These are phyloP conservation scores for Peromyscus eremicus DNA, from an alignment of 2,797 vertebrate genomes.

Conservation along the genomic window DNA sequence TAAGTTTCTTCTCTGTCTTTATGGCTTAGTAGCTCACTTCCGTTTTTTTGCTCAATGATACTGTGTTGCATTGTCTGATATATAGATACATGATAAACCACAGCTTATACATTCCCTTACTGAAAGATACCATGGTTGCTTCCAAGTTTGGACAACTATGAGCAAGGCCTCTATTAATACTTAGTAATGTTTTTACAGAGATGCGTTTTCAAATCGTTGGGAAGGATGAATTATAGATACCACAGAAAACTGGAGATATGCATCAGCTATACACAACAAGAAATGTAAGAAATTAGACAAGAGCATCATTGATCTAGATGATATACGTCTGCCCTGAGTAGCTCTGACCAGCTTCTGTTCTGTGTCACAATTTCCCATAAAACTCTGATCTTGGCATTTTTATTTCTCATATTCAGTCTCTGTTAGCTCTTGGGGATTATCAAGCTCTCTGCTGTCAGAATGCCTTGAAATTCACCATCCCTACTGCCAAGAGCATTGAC, in stretches of 20 bases:
- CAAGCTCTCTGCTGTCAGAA: not conserved
- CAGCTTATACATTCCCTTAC: not conserved
- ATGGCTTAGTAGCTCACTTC: not conserved
- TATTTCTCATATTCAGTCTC: not conserved
- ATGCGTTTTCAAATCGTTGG: not conserved
- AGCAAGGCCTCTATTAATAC: conserved; percentile 32
- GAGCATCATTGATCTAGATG: not conserved
- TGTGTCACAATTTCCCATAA: not conserved
- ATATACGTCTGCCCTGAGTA: not conserved
- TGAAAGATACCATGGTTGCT: not conserved
- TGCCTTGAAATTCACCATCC: not conserved
- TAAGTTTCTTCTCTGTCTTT: not conserved
- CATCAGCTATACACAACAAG: not conserved
- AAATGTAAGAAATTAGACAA: not conserved
- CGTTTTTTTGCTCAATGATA: not conserved
- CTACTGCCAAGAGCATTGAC: not conserved
- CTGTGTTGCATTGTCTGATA: not conserved
- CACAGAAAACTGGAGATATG: not conserved
- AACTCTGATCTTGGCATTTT: not conserved
- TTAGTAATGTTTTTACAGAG: not conserved
- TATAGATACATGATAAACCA: too few relatives aligned
- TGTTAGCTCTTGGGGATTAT: not conserved
- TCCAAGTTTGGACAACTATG: not conserved
- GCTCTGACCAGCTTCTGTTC: not conserved
- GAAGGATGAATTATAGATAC: conserved; percentile 1